phyloP scores from a whole-genome alignment of 2,797 vertebrate species.

The Acestrorhynchus altus region DNA sequence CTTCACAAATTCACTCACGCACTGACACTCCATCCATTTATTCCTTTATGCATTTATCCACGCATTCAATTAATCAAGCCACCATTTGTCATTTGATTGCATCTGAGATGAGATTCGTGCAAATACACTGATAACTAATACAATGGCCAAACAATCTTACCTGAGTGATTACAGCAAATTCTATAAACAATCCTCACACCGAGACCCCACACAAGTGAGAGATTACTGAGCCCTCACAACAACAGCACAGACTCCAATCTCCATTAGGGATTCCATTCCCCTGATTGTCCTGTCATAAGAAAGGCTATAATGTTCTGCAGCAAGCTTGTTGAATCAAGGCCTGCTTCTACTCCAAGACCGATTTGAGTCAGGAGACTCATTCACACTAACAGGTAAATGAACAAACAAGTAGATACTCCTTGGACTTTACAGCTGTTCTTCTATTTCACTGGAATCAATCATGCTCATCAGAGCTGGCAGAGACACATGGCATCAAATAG shows the following conservation, averaged over 20 bases:
- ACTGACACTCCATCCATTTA: background rate
- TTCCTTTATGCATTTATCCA: background rate
- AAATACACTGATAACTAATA: background rate
- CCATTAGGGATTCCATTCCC: constrained; percentile 78
- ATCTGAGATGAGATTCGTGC: constrained; percentile 3
- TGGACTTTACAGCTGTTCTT: constrained; percentile 32
- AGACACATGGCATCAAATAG: constrained; percentile 24
- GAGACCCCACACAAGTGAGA: constrained; percentile 1
- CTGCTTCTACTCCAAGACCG: constrained; percentile 66
- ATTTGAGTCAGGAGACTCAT: constrained; percentile 63
- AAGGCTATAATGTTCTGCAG: constrained; percentile 60
- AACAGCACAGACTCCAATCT: constrained; percentile 50
- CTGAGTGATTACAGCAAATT: constrained; percentile 32
- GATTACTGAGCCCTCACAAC: constrained; percentile 32
- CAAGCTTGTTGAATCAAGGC: constrained; percentile 60
- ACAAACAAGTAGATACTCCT: constrained; percentile 38
- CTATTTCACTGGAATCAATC: constrained; percentile 60
- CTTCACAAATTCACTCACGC: constrained; percentile 1
- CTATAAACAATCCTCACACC: constrained; percentile 36
- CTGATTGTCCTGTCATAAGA: constrained; percentile 75
- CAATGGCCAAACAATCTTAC: constrained; percentile 15
- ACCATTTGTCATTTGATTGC: constrained; percentile 14
- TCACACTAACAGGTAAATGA: constrained; percentile 57
- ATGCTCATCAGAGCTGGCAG: constrained; percentile 13
- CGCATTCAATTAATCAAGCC: background rate